Evolutionary conservation across 2,797 vertebrate species (phyloP), one percentile per base, ranked within the genome.

Genomic region (Acipenser oxyrinchus): DNA sequence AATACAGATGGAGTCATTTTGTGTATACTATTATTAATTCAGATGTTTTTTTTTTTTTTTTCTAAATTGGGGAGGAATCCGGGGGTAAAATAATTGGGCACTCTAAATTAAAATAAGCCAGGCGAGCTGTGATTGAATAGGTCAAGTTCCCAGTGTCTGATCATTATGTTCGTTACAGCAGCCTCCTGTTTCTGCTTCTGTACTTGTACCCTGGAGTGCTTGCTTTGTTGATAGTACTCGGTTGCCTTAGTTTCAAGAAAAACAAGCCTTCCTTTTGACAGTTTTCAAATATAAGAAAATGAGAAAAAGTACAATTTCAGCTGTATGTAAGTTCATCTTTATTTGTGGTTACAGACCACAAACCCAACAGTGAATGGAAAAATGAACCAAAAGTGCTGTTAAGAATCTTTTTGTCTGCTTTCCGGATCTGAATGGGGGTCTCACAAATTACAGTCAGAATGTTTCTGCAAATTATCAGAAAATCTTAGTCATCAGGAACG

Each of bases 1-100:
- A 76, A 79, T 76, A 74, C 80, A 84, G 77, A 82, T 85, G 83
- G 73, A 37, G 37, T 37, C 37, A 37, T 37, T 37, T 5, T 37
- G 37, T 37, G 3, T 37, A 5, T 37, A 37, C 37, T 37, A 5
- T 37, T 37, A 37, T 37, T 37, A 37, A 37, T 37, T 37, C 37
- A 37, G 37, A 1, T 37, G 37, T 1, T 1, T 37, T 37, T 37
- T 37, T 37, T 2, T 3, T 37, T 37, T 37, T 37, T 37, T 37
- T 0, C 3, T 37, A 37, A 37, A 37, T 37, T 37, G 37, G 37
- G 37, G 37, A 37, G 37, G 5, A 37, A 37, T 37, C 37, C 4
- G 5, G 37, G 37, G 37, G 37, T 37, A 37, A 37, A 37, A 37
- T 37, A 37, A 37, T 37, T 37, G 37, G 37, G 5, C 37, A 37